Conservation (phyloP, 1,140 invertebrate species). For the Cylas formicarius region DNA sequence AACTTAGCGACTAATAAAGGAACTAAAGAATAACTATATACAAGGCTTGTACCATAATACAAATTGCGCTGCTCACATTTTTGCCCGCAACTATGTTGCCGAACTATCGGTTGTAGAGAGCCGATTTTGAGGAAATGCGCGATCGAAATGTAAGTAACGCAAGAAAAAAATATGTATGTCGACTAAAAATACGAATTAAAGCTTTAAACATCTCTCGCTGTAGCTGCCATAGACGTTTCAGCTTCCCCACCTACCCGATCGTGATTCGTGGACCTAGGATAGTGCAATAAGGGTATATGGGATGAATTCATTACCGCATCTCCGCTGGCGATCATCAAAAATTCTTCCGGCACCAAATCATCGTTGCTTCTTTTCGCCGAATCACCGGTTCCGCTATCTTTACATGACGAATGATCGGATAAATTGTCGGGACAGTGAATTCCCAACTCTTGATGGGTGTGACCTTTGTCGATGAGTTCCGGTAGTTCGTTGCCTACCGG, state of each 20-base stretch:
- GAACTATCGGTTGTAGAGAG: too few species aligned
- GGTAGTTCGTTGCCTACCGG: slow-evolving; percentile 21
- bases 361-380: slow-evolving; percentile 55
- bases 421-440: slow-evolving; percentile 29
- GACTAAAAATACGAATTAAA: too few species aligned
- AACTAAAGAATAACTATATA: slow-evolving; percentile 20
- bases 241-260: too few species aligned
- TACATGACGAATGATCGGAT: slow-evolving; percentile 52
- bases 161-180: too few species aligned
- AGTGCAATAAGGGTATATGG: slow-evolving; percentile 31
- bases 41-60: too few species aligned
- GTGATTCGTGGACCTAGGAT: slow-evolving; percentile 34
- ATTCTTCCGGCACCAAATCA: slow-evolving; percentile 33
- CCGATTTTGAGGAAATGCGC: too few species aligned
- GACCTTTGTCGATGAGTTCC: slow-evolving; percentile 14
- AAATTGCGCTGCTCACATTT: too few species aligned
- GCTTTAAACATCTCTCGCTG: too few species aligned
- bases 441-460: slow-evolving; percentile 6
- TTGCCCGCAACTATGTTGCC: too few species aligned
- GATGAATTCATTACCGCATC: slow-evolving; percentile 14
- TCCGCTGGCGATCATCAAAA: slow-evolving; percentile 21
- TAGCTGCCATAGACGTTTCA: too few species aligned
- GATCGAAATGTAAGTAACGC: too few species aligned
- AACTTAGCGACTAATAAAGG: slow-evolving; percentile 19
- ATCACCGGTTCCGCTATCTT: slow-evolving; percentile 61